Percentiles rank a stretch among this genome's conserved stretches.
Conservation (phyloP, 2,113 vertebrate genomes). For the Caranx ignobilis region DNA sequence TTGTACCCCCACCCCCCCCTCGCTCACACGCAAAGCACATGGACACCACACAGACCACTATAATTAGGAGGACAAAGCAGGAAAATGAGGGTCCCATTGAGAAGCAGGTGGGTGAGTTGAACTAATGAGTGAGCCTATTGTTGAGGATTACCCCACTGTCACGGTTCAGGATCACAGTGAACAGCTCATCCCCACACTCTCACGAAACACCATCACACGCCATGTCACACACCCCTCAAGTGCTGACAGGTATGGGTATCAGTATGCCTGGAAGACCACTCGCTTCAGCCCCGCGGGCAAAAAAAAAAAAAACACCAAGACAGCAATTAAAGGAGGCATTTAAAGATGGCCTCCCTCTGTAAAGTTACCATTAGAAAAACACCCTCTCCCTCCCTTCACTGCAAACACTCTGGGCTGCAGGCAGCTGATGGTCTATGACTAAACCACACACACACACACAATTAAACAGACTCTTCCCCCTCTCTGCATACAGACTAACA, state of each 20-base stretch:
- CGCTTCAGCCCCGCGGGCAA: constrained; percentile 5
- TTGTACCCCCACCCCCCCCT: neutral
- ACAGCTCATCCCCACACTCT: constrained; percentile 54
- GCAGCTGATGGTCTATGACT: constrained; percentile 1
- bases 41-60: constrained; percentile 35
- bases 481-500: neutral
- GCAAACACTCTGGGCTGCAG: neutral
- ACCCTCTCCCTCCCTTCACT: neutral
- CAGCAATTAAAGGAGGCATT: constrained; percentile 49
- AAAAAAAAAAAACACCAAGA: constrained; percentile 22
- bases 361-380: constrained; percentile 10
- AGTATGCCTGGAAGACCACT: constrained; percentile 7
- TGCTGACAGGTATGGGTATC: constrained; percentile 52
- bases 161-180: constrained; percentile 62
- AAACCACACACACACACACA: constrained; percentile 8
- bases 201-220: constrained; percentile 47
- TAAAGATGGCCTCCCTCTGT: constrained; percentile 21
- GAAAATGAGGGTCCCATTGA: constrained; percentile 58
- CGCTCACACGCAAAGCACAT: constrained; percentile 19
- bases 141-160: constrained; percentile 59
- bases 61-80: constrained; percentile 60
- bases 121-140: constrained; percentile 65
- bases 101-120: constrained; percentile 45
- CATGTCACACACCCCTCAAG: constrained; percentile 34
- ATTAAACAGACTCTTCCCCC: constrained; percentile 3